Evolutionary conservation across 2,113 vertebrate species (phyloP).

Genomic region (Ictalurus punctatus): DNA sequence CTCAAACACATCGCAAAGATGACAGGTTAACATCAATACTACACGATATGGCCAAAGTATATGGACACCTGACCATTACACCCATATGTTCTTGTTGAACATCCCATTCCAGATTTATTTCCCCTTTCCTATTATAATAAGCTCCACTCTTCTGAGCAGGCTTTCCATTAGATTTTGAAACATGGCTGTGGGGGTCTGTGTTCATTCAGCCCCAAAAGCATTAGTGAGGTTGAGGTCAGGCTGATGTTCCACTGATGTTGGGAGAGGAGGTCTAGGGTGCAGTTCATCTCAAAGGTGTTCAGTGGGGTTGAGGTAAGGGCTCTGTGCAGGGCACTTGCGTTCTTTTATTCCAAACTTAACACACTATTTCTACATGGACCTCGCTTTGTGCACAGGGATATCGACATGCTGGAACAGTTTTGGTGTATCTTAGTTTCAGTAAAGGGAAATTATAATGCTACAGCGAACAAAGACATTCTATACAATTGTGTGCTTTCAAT

Average conservation of each 20-base stretch:
- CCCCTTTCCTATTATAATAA: neutral
- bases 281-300: neutral
- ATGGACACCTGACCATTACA: neutral
- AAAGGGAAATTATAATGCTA: too few relatives aligned
- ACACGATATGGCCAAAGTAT: neutral
- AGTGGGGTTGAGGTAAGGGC: neutral
- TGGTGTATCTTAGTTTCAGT: too few relatives aligned
- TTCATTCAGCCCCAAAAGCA: neutral
- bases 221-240: neutral
- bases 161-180: neutral
- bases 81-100: neutral
- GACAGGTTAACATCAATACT: neutral
- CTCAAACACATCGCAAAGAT: neutral
- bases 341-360: neutral
- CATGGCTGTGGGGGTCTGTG: neutral
- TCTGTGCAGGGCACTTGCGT: neutral
- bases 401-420: neutral
- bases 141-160: neutral
- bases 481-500: too few relatives aligned
- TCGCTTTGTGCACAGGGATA: neutral
- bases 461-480: too few relatives aligned
- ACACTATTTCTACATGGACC: neutral
- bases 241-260: neutral
- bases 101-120: neutral
- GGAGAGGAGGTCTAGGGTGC: neutral